These are phyloP conservation scores for Paedocypris micromegethes DNA, from an alignment of 2,797 vertebrate species.

Conservation along the genomic window DNA sequence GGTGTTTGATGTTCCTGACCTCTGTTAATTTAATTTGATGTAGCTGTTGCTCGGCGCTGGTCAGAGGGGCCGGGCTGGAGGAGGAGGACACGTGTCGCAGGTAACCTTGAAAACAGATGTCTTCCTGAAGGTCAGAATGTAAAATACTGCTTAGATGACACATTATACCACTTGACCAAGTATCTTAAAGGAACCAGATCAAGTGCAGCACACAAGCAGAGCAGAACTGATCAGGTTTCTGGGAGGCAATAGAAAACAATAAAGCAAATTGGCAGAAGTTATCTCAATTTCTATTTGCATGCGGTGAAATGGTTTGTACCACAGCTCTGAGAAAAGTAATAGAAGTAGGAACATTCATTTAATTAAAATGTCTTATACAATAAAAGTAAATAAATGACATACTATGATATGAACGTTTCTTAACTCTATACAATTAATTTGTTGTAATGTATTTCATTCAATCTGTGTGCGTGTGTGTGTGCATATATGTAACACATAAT, in stretches of 20 bases:
- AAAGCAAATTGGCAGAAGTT: not conserved
- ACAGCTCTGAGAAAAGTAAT: too few species aligned
- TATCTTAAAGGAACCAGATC: not conserved
- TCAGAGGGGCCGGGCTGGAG: constrained; percentile 83
- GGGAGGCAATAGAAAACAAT: not conserved
- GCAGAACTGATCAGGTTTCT: too few species aligned
- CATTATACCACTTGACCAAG: not conserved
- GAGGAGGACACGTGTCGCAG: constrained; percentile 83
- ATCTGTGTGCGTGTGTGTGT: too few species aligned
- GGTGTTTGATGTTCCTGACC: constrained; percentile 61
- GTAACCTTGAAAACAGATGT: constrained; percentile 88
- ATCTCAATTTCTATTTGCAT: too few species aligned
- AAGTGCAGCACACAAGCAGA: not conserved
- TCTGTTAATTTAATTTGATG: constrained; percentile 91
- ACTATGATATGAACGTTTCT: too few species aligned
- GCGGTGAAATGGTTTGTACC: too few species aligned
- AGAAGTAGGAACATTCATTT: too few species aligned
- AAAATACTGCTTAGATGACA: constrained; percentile 4
- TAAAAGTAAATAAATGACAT: too few species aligned
- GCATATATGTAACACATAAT: too few species aligned
- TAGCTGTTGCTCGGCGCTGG: constrained; percentile 85
- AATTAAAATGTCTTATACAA: too few species aligned
- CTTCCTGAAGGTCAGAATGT: constrained; percentile 72
- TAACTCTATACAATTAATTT: too few species aligned
- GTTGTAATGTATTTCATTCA: too few species aligned